A percentile compares a stretch with the other conserved stretches of the same genome.
phyloP scores from a whole-genome alignment of 2,888 invertebrate species.

The Drosophila emarginata region DNA sequence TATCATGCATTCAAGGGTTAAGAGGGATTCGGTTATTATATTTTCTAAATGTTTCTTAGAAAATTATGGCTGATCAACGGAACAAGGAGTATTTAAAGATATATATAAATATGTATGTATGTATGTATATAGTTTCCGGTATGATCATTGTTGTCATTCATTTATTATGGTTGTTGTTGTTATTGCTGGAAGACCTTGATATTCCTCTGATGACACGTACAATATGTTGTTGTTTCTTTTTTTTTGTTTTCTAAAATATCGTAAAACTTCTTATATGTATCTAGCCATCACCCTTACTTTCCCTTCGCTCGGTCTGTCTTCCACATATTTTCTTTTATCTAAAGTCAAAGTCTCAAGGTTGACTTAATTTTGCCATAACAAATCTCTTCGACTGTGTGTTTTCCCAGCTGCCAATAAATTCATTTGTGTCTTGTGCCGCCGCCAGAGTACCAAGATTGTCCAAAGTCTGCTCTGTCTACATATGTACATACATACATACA shows the following conservation, averaged over 20 bases:
- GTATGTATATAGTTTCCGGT: slow-evolving; percentile 20
- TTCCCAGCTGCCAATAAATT: slow-evolving; percentile 49
- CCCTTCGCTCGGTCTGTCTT: not conserved
- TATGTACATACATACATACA: too few species aligned
- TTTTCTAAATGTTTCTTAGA: too few species aligned
- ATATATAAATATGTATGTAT: too few species aligned
- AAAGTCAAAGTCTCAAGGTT: slow-evolving; percentile 23
- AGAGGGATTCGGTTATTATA: too few species aligned
- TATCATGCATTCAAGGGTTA: too few species aligned
- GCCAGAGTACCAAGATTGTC: slow-evolving; percentile 45
- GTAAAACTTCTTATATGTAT: not conserved
- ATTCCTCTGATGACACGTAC: slow-evolving; percentile 61
- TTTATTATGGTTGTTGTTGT: slow-evolving; percentile 4
- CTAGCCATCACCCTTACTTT: not conserved
- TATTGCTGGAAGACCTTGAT: slow-evolving; percentile 47
- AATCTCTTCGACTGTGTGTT: not conserved
- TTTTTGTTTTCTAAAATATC: not conserved
- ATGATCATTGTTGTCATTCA: slow-evolving; percentile 15
- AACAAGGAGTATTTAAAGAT: too few species aligned
- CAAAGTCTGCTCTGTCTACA: slow-evolving; percentile 13
- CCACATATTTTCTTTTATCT: slow-evolving; percentile 10
- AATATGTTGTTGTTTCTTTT: slow-evolving; percentile 37
- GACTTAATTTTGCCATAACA: slow-evolving; percentile 1
- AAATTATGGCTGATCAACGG: too few species aligned
- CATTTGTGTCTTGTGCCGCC: slow-evolving; percentile 34